Percentiles rank a stretch among this genome's conserved stretches.
These are phyloP conservation scores for Gila robusta DNA, from an alignment of 2,797 vertebrate species.

Conservation along the genomic window DNA sequence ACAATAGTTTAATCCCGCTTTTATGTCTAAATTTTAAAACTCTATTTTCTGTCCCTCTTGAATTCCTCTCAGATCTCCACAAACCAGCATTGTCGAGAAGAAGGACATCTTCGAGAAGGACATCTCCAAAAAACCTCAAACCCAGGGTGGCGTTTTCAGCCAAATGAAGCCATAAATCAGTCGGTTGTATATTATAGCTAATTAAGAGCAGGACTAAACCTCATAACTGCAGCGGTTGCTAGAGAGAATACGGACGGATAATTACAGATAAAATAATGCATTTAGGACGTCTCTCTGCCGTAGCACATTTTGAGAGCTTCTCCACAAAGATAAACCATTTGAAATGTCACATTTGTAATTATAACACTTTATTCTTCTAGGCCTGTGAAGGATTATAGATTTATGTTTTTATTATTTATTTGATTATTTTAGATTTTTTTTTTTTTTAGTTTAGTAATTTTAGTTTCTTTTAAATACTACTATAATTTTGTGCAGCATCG, in stretches of 20 bases:
- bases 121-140: constrained; percentile 75
- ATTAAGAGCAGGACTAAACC: constrained; percentile 76
- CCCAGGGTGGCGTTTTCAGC: constrained; percentile 69
- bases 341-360: constrained; percentile 66
- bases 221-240: constrained; percentile 67
- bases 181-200: constrained; percentile 74
- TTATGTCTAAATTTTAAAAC: constrained; percentile 69
- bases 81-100: constrained; percentile 65
- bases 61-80: constrained; percentile 69
- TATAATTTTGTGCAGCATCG: constrained; percentile 37
- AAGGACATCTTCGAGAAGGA: constrained; percentile 63
- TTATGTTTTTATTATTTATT: constrained; percentile 22
- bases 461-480: constrained; percentile 14
- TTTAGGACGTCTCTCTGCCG: constrained; percentile 66
- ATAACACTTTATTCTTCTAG: constrained; percentile 64
- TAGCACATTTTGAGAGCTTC: constrained; percentile 61
- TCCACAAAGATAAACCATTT: constrained; percentile 61
- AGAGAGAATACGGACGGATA: constrained; percentile 66
- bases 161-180: constrained; percentile 76
- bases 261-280: constrained; percentile 78
- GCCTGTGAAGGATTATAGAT: constrained; percentile 62
- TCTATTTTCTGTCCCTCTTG: constrained; percentile 65
- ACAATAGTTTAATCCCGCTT: constrained; percentile 71
- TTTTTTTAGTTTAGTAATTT: neutral
- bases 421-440: neutral